Percentiles rank a stretch among this genome's conserved stretches.
Conservation (phyloP, 2,797 vertebrate species). For the Dicrostonyx torquatus region DNA sequence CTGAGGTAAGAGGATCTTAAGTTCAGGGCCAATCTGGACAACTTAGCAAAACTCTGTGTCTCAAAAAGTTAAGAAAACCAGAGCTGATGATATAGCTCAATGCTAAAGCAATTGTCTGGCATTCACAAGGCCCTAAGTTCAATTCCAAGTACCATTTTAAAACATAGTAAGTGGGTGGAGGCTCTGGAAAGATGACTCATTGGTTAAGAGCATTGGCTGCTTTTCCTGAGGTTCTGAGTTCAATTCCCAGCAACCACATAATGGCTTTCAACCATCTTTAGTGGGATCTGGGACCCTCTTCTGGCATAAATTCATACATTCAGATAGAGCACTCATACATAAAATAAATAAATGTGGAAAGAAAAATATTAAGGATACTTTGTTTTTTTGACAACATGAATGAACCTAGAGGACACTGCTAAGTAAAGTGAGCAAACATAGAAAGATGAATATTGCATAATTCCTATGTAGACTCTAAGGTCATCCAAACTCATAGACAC, state of each 20-base stretch:
- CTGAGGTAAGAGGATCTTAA: background rate
- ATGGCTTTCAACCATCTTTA: background rate
- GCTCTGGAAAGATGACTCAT: background rate
- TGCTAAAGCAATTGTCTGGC: background rate
- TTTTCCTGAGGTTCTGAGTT: background rate
- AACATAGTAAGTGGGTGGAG: background rate
- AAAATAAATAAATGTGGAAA: background rate
- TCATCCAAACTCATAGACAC: background rate
- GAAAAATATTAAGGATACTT: background rate
- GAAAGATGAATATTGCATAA: background rate
- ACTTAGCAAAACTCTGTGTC: background rate
- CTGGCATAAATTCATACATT: background rate
- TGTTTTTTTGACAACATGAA: background rate
- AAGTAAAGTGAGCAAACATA: background rate
- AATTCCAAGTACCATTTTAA: background rate
- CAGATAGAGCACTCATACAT: background rate
- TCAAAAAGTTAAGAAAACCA: background rate
- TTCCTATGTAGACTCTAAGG: background rate
- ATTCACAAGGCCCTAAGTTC: background rate
- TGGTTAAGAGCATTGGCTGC: background rate
- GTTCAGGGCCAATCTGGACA: background rate
- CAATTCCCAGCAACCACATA: background rate
- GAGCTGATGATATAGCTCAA: background rate
- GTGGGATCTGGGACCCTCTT: background rate
- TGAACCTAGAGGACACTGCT: background rate